Base-by-base conservation (phyloP, 35 echinoderm and acorn worm genomes). In the Patiria miniata region DNA sequence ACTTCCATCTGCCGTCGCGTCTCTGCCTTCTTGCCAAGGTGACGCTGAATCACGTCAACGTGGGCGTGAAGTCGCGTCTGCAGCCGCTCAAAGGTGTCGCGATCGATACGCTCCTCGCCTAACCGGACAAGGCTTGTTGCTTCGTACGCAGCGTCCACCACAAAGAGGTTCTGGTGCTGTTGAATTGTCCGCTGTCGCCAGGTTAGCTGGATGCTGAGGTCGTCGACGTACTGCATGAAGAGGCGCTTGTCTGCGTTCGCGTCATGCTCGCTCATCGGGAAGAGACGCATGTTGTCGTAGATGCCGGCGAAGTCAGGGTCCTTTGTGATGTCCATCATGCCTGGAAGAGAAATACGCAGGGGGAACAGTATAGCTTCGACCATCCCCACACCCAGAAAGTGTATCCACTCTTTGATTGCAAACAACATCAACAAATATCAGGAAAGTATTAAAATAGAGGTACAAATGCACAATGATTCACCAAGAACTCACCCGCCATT, bases 251-350 rank as follows among this genome's bases (percentile, higher is more conserved):
- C 95, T 12, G 86, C 57, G 39, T 92, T 90, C 2, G 95, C 96
- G 73, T 99, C 96, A 8, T 89, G 87, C 54, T 90, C 85, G 68
- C 92, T 95, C 96, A 94, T 94, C 0, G 96, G 93, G 61, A 99
- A 95, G 5, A 99, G 86, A 17, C 89, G 78, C 96, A 99, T 99
- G 44, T 94, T 87, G 39, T 94, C 90, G 83, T 99, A 99, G 61
- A 94, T 92, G 16, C 38, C 76, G 29, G 77, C 38, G 36, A 88
- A 99, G 40, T 99, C 96, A 0, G 96, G 86, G 51, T 98, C 95
- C 40, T 90, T 92, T 0, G 92, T 99, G 36, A 99, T 86, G 58
- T 99, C 92, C 19, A 98, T 87, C 95, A 97, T 97, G 19, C 95
- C 95, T 97, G 26, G 1, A 80, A 10, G 85, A 83, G 18, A 83